These are phyloP conservation scores for Dromius quadrimaculatus DNA, from an alignment of 2,888 invertebrate species.

Conservation along the genomic window DNA sequence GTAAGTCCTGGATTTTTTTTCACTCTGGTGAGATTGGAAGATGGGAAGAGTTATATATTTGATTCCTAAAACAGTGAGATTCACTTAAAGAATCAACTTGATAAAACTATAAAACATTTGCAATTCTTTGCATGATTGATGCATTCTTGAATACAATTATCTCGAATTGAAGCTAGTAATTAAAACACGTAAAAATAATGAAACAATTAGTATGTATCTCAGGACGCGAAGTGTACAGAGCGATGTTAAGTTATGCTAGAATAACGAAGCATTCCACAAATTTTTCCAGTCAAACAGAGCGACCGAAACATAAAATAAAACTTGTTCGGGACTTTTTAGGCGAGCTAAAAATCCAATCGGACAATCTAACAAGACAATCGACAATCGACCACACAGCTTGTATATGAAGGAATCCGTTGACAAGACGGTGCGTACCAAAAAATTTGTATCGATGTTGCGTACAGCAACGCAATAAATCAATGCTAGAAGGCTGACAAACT, in stretches of 20 bases:
- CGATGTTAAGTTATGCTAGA: conserved; percentile 30
- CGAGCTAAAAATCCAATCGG: conserved; percentile 30
- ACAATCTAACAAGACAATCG: conserved; percentile 48
- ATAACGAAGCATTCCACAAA: conserved; percentile 37
- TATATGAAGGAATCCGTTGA: conserved; percentile 43
- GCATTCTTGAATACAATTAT: conserved; percentile 30
- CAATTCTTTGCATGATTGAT: conserved; percentile 19
- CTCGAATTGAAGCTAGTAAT: conserved; percentile 19
- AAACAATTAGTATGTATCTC: conserved; percentile 30
- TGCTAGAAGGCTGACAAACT: conserved; percentile 17
- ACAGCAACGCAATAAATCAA: conserved; percentile 5
- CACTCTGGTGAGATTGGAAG: too few relatives aligned
- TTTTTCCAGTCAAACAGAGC: conserved; percentile 38
- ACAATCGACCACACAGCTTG: conserved; percentile 49
- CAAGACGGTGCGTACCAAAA: conserved; percentile 40
- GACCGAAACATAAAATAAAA: conserved; percentile 44
- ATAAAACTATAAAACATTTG: too few relatives aligned
- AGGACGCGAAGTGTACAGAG: not conserved
- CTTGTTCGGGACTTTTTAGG: conserved; percentile 41
- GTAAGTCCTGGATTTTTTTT: too few relatives aligned
- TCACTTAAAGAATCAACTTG: too few relatives aligned
- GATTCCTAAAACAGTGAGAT: too few relatives aligned
- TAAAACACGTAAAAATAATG: conserved; percentile 35
- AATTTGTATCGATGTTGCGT: conserved; percentile 40
- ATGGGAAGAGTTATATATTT: too few relatives aligned